Percentiles rank a stretch among this genome's conserved stretches.
phyloP scores from a whole-genome alignment of 2,113 vertebrate species.

The Ailuropoda melanoleuca region DNA sequence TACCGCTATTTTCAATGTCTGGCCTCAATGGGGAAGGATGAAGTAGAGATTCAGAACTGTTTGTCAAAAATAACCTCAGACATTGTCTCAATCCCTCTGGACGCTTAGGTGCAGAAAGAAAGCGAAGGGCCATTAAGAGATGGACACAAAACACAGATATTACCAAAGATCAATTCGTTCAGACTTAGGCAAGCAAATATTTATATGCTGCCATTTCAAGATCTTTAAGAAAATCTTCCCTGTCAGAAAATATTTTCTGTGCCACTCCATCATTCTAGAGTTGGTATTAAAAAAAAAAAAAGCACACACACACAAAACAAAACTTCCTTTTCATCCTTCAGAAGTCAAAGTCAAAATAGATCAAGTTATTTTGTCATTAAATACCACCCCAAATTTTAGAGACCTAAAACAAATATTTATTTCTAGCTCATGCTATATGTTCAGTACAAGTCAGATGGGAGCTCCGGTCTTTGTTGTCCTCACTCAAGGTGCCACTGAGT shows the following conservation, averaged over 20 bases:
- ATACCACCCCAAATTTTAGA: neutral
- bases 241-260: neutral
- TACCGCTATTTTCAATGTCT: neutral
- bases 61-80: neutral
- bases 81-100: neutral
- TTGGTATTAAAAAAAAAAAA: neutral
- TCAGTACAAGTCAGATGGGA: neutral
- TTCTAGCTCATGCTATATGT: neutral
- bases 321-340: neutral
- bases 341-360: neutral
- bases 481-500: neutral
- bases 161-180: neutral
- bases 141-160: neutral
- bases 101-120: neutral
- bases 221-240: neutral
- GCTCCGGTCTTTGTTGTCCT: neutral
- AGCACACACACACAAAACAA: neutral
- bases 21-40: neutral
- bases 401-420: neutral
- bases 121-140: neutral
- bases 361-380: neutral
- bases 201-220: neutral
- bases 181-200: neutral
- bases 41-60: neutral
- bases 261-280: neutral